These are phyloP conservation scores for Arnoldichthys spilopterus DNA, from an alignment of 2,797 vertebrate genomes.

Conservation along the genomic window DNA sequence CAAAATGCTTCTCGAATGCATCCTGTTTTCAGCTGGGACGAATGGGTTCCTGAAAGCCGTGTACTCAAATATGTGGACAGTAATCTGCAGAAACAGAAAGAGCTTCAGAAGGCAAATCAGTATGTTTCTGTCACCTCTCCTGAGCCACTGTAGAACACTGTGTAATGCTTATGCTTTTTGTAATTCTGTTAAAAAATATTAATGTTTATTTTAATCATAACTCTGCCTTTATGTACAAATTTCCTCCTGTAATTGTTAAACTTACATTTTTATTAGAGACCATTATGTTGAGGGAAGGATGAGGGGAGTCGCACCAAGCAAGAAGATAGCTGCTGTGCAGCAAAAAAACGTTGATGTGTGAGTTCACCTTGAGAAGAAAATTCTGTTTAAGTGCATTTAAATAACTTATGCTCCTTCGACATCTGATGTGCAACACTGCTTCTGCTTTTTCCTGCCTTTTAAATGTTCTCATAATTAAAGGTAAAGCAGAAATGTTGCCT, in stretches of 20 bases:
- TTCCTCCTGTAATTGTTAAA: neutral
- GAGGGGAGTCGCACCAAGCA: conserved; percentile 96
- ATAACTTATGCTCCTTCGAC: neutral
- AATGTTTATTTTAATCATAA: neutral
- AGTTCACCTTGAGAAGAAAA: conserved; percentile 75
- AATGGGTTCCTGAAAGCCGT: conserved; percentile 99
- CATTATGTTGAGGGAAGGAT: conserved; percentile 99
- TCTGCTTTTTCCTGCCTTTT: neutral
- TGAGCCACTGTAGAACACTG: neutral
- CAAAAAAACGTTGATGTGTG: conserved; percentile 97
- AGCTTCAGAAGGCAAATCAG: conserved; percentile 99
- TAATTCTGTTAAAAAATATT: neutral
- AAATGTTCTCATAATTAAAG: too few species aligned
- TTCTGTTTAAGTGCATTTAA: neutral
- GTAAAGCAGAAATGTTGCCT: too few species aligned
- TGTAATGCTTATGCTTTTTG: neutral
- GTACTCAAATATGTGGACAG: conserved; percentile 99
- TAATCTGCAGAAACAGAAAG: conserved; percentile 99
- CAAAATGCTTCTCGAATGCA: conserved; percentile 22
- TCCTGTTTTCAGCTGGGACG: conserved; percentile 90
- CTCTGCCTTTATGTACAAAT: neutral
- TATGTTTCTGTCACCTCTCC: conserved; percentile 65
- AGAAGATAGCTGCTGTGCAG: conserved; percentile 93
- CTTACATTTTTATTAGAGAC: conserved; percentile 82
- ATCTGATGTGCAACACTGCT: neutral